Evolutionary conservation across 2,888 invertebrate species (phyloP), one percentile per base, ranked within the genome.

Genomic region (Dynastes grantii): DNA sequence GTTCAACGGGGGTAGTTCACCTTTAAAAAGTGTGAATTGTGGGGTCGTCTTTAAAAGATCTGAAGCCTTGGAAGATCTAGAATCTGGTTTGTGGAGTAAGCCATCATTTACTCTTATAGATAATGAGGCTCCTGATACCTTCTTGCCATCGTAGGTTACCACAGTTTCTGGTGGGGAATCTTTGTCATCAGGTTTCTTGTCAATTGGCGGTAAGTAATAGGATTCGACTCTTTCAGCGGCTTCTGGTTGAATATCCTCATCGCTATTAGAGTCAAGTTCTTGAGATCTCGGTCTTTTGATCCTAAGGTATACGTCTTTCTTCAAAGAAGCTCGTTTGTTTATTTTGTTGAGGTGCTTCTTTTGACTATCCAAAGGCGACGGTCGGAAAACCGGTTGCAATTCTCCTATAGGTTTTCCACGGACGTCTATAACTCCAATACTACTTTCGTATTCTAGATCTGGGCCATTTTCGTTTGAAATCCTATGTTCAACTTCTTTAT

Each of bases 331-430:
- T 45, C 79, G 49, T 75, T 79, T 79, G 55, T 70, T 67, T 58
- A 77, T 79, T 61, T 79, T 79, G 29, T 70, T 61, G 2, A 77
- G 73, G 78, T 84, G 85, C 11, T 84, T 82, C 80, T 85, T 85
- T 11, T 81, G 81, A 61, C 90, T 90, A 13, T 75, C 73, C n/a
- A 77, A n/a, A 11, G 95, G 95, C 0, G 95, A 95, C 0, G 95
- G 95, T 82, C 95, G 93, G 83, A 95, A 96, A 90, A 95, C 94
- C 0, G 95, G 95, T 83, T 95, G 95, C 85, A 95, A 95, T 65
- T 91, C 90, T 86, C 94, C 92, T 0, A 92, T 91, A 9, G 91
- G 86, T 82, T 89, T 89, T 0, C 89, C 87, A 29, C 90, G 89
- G 85, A 90, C 90, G 68, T 90, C 85, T 71, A 85, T 82, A n/a